Evolutionary conservation across 2,113 vertebrate species (phyloP).

Genomic region (Scatophagus argus): DNA sequence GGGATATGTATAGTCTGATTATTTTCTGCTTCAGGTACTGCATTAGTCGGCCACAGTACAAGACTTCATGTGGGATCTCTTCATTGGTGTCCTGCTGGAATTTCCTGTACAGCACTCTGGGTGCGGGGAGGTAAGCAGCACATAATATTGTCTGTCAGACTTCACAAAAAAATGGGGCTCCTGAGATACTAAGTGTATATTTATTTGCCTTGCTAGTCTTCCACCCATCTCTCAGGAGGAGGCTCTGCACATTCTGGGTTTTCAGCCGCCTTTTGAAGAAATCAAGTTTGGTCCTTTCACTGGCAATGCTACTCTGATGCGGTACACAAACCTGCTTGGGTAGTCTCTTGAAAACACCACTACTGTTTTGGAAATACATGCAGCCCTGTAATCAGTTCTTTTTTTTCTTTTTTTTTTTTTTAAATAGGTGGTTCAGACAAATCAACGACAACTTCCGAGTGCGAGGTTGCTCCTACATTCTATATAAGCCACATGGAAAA

Average conservation of each 20-base stretch:
- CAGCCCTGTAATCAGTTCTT: background rate
- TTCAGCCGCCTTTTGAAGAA: slow-evolving; percentile 97
- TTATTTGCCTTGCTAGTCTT: slow-evolving; percentile 82
- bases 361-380: background rate
- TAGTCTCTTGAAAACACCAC: background rate
- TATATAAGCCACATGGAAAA: slow-evolving; percentile 98
- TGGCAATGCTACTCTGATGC: slow-evolving; percentile 98
- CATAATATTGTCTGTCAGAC: background rate
- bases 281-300: slow-evolving; percentile 99
- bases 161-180: background rate
- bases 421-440: slow-evolving; percentile 98
- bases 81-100: slow-evolving; percentile 98
- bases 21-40: slow-evolving; percentile 89
- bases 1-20: background rate
- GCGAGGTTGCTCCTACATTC: slow-evolving; percentile 95
- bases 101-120: slow-evolving; percentile 96
- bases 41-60: slow-evolving; percentile 98
- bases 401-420: too few relatives aligned
- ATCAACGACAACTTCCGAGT: slow-evolving; percentile 97
- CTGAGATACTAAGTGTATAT: background rate
- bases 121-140: slow-evolving; percentile 92
- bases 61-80: slow-evolving; percentile 98
- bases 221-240: slow-evolving; percentile 98
- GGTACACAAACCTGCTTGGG: slow-evolving; percentile 77
- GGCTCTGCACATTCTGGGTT: slow-evolving; percentile 95